These are phyloP conservation scores for Nineta flava DNA, from an alignment of 2,888 invertebrate species.

Conservation along the genomic window DNA sequence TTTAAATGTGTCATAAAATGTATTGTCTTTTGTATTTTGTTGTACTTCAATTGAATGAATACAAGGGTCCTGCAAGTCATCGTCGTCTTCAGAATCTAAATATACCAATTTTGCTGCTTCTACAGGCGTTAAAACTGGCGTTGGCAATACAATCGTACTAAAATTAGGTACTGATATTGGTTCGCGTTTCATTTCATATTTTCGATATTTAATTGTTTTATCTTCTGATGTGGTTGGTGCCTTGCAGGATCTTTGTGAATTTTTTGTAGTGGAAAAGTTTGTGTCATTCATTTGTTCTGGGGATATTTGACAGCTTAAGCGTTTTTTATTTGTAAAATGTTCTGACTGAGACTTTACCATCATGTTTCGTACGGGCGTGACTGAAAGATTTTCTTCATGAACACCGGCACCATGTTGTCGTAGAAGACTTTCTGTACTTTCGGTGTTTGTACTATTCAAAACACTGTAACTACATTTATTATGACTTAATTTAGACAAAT, in stretches of 20 bases:
- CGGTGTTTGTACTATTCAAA: slow-evolving; percentile 39
- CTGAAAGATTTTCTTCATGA: slow-evolving; percentile 16
- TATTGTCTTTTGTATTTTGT: slow-evolving; percentile 11
- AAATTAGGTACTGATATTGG: slow-evolving; percentile 63
- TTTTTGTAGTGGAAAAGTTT: neutral
- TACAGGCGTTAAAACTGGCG: slow-evolving; percentile 47
- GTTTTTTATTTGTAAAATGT: slow-evolving; percentile 36
- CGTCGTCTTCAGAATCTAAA: slow-evolving; percentile 42
- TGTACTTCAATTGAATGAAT: slow-evolving; percentile 22
- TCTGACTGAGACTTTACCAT: slow-evolving; percentile 42
- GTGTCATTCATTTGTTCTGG: slow-evolving; percentile 14
- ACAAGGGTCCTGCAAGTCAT: slow-evolving; percentile 20
- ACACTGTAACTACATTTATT: slow-evolving; percentile 56
- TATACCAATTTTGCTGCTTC: slow-evolving; percentile 53
- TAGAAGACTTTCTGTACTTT: slow-evolving; percentile 48
- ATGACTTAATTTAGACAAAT: slow-evolving; percentile 44
- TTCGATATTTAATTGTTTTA: slow-evolving; percentile 1
- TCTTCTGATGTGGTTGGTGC: neutral
- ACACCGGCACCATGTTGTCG: slow-evolving; percentile 21
- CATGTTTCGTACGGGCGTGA: slow-evolving; percentile 18
- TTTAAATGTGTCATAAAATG: slow-evolving; percentile 34
- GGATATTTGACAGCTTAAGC: slow-evolving; percentile 21
- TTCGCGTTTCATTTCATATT: slow-evolving; percentile 36
- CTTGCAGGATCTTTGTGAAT: slow-evolving; percentile 11
- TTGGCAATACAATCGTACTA: slow-evolving; percentile 42